Evolutionary conservation across 2,797 vertebrate species (phyloP), one percentile per base, ranked within the genome.

Genomic region (Anguilla pacifica): DNA sequence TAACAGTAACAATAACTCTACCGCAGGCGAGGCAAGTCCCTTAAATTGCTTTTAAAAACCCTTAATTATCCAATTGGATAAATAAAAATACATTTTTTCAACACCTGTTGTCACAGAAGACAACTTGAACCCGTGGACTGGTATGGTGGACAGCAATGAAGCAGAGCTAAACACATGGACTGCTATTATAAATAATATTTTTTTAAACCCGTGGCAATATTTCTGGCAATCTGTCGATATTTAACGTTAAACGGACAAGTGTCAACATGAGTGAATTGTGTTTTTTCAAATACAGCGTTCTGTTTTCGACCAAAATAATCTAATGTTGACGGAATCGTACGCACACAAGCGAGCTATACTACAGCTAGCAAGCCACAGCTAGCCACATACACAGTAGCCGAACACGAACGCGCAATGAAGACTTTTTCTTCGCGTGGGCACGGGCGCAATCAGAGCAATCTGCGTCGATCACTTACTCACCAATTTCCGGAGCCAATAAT

Each of bases 401-500:
- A 11, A 70, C 2, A 70, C n/a, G n/a, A 28, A 70, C 67, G 10
- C 9, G 9, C n/a, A 70, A 70, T 70, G 2, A 70, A 70, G 4
- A 7, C n/a, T 31, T 70, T 64, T 70, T 70, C 67, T 28, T n/a
- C 7, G 9, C 7, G 67, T 9, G n/a, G 67, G 10, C n/a, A 70
- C n/a, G 1, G 5, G 7, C n/a, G 28, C n/a, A 70, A n/a, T 28
- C 1, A 70, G n/a, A 11, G 31, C 28, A 10, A 70, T 70, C n/a
- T 6, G 17, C 35, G 39, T 49, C 39, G 5, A 6, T 49, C 92
- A 46, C 96, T 97, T 95, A 96, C 96, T 97, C 94, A 96, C 98
- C 98, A 99, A 94, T 99, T 99, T 88, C 98, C 98, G 0, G 98
- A 99, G 92, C 98, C 98, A 87, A 99, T 94, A 92, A 99, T 93